Conservation (phyloP, 1,140 invertebrate species). For the Mycetomoellerius zeteki region DNA sequence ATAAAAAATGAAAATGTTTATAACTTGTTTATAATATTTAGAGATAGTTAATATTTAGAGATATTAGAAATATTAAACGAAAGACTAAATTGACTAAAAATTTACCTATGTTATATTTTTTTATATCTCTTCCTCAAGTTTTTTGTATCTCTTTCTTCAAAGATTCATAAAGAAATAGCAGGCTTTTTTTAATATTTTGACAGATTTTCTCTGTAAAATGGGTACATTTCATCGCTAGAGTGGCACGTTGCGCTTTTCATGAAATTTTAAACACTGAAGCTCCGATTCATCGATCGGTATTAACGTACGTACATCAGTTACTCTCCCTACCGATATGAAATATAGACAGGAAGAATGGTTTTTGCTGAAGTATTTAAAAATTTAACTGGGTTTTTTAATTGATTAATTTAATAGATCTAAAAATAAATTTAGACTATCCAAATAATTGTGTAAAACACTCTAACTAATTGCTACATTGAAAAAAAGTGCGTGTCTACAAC, state of each 20-base stretch:
- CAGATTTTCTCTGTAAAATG: not conserved
- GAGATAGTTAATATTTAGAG: not conserved
- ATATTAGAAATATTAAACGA: not conserved
- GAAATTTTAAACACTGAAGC: slow-evolving; percentile 18
- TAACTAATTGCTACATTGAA: too few species aligned
- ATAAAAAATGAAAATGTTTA: not conserved
- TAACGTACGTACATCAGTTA: not conserved
- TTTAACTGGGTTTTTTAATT: too few species aligned
- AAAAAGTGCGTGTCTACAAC: too few species aligned
- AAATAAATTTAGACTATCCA: too few species aligned
- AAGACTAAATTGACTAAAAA: not conserved
- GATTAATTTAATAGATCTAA: too few species aligned
- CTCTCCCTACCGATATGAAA: not conserved
- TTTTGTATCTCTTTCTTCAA: not conserved
- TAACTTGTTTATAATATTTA: too few species aligned
- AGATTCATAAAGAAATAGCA: slow-evolving; percentile 6
- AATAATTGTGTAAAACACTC: too few species aligned
- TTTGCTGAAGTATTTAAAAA: too few species aligned
- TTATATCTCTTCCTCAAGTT: not conserved
- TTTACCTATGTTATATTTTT: not conserved
- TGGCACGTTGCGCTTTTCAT: not conserved
- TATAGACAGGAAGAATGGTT: not conserved
- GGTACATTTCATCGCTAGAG: not conserved
- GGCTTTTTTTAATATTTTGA: not conserved
- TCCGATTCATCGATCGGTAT: not conserved